These are phyloP conservation scores for Magallana angulata DNA, from an alignment of 1,140 invertebrate species.

Conservation along the genomic window DNA sequence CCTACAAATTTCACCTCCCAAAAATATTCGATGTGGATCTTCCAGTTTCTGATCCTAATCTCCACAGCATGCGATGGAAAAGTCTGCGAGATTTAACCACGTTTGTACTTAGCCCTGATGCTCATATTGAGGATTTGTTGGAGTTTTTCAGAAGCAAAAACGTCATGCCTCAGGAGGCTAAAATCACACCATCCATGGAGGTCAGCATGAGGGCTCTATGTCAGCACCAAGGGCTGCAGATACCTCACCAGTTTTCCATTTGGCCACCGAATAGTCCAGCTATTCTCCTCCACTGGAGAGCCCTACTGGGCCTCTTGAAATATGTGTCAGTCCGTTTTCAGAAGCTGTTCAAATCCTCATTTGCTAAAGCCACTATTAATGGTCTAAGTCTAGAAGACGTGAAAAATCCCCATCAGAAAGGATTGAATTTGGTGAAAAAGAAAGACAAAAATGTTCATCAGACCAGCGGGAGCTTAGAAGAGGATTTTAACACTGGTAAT, in stretches of 20 bases:
- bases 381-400: neutral
- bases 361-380: neutral
- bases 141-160: conserved; percentile 10
- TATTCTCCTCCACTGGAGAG: conserved; percentile 6
- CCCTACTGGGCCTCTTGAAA: neutral
- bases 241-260: neutral
- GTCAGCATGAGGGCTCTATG: neutral
- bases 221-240: conserved; percentile 18
- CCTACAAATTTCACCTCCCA: neutral
- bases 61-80: conserved; percentile 12
- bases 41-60: conserved; percentile 10
- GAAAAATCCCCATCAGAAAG: neutral
- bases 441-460: neutral
- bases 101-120: neutral
- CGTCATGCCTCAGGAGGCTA: conserved; percentile 1
- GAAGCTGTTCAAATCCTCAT: conserved; percentile 3
- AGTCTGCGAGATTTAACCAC: neutral
- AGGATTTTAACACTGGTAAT: neutral
- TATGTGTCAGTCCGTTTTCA: neutral
- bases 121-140: neutral
- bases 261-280: conserved; percentile 15
- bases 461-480: neutral
- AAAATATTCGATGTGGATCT: conserved; percentile 23
- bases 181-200: neutral
- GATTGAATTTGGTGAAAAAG: neutral